Evolutionary conservation across 2,888 invertebrate species (phyloP), one percentile per base, ranked within the genome.

Genomic region (Tiliacea aurago): DNA sequence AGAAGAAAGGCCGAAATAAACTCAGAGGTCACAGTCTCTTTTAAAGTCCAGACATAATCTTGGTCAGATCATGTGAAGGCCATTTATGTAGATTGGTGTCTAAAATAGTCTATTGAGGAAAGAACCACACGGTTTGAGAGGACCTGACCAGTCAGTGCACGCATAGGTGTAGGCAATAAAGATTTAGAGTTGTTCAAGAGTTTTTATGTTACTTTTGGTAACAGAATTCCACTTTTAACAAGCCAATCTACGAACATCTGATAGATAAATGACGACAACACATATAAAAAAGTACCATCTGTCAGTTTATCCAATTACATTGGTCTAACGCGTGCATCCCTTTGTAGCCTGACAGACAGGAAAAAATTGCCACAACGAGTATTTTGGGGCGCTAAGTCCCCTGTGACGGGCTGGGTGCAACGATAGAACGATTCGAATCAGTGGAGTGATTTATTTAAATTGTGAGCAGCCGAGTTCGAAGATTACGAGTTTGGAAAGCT

Each of bases 231-330:
- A 58, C 18, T 15, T 58, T 20, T 23, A 49, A 45, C 61, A 47
- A 53, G 41, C 53, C 41, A 56, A 58, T 64, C 73, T 59, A 13
- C 53, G n/a, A 66, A 63, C 66, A 75, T 65, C 41, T 80, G 80
- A 84, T 80, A 75, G 80, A 85, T 66, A 79, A 80, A 82, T 77
- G 68, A 74, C 58, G 58, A 37, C 65, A 75, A 78, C 70, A 74
- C 62, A 76, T 71, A 79, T 59, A 81, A 82, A 79, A 82, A 82
- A 80, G 70, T 73, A 84, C 76, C 87, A 87, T 86, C 87, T 85
- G 87, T 73, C 88, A 79, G 87, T 83, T 87, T 88, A 87, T 86
- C 88, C 88, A 86, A 88, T 88, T 88, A 88, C 85, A 84, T 72
- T 76, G 74, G 76, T 67, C 80, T 76, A 78, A 85, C 87, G 85